Evolutionary conservation across 2,113 vertebrate species (phyloP).

Genomic region (Hydrochoerus hydrochaeris): DNA sequence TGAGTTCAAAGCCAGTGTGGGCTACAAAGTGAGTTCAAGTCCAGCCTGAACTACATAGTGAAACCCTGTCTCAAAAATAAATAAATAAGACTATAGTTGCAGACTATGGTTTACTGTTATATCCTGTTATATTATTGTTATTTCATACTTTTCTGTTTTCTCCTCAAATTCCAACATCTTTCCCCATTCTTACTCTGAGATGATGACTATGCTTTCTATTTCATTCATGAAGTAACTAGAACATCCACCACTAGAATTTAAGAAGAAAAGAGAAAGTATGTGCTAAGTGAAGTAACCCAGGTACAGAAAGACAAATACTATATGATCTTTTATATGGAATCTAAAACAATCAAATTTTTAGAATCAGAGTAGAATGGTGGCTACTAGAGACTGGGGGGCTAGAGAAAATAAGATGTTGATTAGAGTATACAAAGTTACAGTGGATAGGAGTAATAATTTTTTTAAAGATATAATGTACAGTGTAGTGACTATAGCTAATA

Average conservation of each 20-base stretch:
- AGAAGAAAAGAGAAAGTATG: not conserved
- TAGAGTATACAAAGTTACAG: not conserved
- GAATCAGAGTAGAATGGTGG: not conserved
- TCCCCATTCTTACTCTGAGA: conserved; percentile 8
- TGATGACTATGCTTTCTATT: conserved; percentile 9
- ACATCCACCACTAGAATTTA: not conserved
- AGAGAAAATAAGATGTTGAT: not conserved
- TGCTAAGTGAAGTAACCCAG: not conserved
- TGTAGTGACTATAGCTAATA: not conserved
- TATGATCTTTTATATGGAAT: not conserved
- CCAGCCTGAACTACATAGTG: not conserved
- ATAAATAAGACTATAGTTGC: conserved; percentile 1
- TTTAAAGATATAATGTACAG: not conserved
- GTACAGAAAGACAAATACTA: not conserved
- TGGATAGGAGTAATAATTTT: not conserved
- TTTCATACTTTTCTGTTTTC: not conserved
- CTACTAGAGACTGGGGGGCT: not conserved
- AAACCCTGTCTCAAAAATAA: not conserved
- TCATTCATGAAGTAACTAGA: conserved; percentile 1
- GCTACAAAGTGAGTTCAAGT: not conserved
- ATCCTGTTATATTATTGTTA: not conserved
- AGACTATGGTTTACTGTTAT: not conserved
- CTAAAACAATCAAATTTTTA: not conserved
- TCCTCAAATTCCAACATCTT: conserved; percentile 5
- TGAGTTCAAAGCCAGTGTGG: not conserved